These are phyloP conservation scores for Scaptomyza tumidula DNA, from an alignment of 2,888 invertebrate species.

Conservation along the genomic window DNA sequence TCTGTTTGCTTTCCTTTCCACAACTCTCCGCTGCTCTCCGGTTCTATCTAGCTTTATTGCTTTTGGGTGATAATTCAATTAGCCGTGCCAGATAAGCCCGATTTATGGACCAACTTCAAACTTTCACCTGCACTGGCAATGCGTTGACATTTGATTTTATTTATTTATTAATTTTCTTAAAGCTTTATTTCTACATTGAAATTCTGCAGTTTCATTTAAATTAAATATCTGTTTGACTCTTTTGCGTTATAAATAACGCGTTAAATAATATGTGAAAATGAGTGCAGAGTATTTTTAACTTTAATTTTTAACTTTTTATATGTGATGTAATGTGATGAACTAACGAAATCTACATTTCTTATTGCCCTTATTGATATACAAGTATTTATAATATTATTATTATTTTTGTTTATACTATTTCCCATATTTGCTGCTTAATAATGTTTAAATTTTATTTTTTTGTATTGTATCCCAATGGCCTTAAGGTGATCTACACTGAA, in stretches of 20 bases:
- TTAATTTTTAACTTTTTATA: too few relatives aligned
- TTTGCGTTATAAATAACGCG: too few relatives aligned
- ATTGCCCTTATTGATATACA: background rate
- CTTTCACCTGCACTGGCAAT: slow-evolving; percentile 9
- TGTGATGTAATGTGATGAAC: background rate
- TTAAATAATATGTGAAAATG: too few relatives aligned
- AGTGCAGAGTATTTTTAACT: too few relatives aligned
- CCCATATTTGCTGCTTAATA: slow-evolving; percentile 12
- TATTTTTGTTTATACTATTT: slow-evolving; percentile 1
- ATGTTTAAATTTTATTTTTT: slow-evolving; percentile 25
- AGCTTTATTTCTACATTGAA: background rate
- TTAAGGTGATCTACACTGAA: slow-evolving; percentile 35
- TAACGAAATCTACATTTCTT: background rate
- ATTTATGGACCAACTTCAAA: slow-evolving; percentile 44
- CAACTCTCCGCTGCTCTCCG: too few relatives aligned
- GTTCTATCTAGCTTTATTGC: slow-evolving; percentile 42
- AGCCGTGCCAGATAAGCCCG: slow-evolving; percentile 52
- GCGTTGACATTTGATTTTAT: background rate
- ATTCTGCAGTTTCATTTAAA: too few relatives aligned
- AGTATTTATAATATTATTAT: slow-evolving; percentile 10
- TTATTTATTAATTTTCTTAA: background rate
- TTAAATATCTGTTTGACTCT: too few relatives aligned
- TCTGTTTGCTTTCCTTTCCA: slow-evolving; percentile 3
- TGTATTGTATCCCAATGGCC: slow-evolving; percentile 14
- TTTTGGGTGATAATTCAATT: slow-evolving; percentile 67